Evolutionary conservation across 2,113 vertebrate genomes (phyloP), one percentile per base, ranked within the genome.

Genomic region (Sturnus vulgaris): DNA sequence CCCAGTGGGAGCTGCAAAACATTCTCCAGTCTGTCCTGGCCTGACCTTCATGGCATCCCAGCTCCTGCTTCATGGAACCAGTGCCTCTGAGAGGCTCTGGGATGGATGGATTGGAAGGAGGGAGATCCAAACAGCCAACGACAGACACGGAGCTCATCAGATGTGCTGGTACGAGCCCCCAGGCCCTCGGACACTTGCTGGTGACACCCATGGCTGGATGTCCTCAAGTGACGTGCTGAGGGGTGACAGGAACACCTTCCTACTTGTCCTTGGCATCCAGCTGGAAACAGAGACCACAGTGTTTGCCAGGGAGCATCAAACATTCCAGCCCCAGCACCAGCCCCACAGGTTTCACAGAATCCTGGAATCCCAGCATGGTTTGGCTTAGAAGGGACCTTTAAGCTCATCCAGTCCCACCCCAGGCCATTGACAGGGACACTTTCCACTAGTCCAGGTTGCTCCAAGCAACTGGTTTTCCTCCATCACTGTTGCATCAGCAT

Each of bases 251-350:
- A 52, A 25, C 66, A 39, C 53, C 35, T 10, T 73, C 31, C 88
- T 97, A 96, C 25, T 88, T 73, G 46, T 59, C 69, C 82, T 77
- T 84, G 11, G 90, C 47, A 40, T 96, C 94, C 95, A 97, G 95
- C 97, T 97, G 35, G 40, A 93, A 97, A 27, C 3, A 96, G 60
- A 94, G 33, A 92, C 12, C 25, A 49, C 11, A 27, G 63, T 2
- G 3, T 33, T 82, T 11, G 40, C 21, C 4, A 21, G 49, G 39
- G 31, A 83, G 71, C 71, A 63, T 20, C 56, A 56, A 49, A 39
- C 11, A 35, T n/a, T 49, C 23, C 60, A 42, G 24, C 24, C 65
- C 52, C 37, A 47, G 25, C 40, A 55, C 47, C 55, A 55, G 47
- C 63, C 63, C 71, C 25, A 6, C 35, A 35, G 66, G 21, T 42